These are phyloP conservation scores for Triops cancriformis DNA, from an alignment of 1,140 invertebrate genomes.

Conservation along the genomic window DNA sequence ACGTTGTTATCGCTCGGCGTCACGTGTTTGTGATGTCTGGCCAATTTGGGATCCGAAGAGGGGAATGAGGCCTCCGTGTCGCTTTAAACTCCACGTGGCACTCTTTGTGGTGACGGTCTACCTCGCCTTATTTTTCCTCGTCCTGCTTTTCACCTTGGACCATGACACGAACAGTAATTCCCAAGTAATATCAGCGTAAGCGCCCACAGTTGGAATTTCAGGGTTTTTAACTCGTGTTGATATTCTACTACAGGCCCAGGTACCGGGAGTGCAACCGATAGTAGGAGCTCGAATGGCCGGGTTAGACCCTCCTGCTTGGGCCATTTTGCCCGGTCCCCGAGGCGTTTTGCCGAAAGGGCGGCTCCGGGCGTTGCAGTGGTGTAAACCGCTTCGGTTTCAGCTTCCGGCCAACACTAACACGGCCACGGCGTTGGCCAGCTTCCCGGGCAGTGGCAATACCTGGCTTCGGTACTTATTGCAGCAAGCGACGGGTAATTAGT, in stretches of 20 bases:
- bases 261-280: not conserved
- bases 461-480: conserved; percentile 39
- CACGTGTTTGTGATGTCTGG: not conserved
- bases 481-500: conserved; percentile 31
- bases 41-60: not conserved
- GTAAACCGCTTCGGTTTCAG: not conserved
- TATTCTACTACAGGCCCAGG: not conserved
- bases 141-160: not conserved
- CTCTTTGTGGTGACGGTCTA: not conserved
- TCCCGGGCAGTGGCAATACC: conserved; percentile 39
- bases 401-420: not conserved
- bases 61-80: not conserved
- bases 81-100: not conserved
- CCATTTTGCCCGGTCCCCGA: not conserved
- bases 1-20: too few species aligned
- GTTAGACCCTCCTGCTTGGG: not conserved
- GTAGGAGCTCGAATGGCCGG: not conserved
- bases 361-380: not conserved
- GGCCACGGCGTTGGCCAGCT: conserved; percentile 35
- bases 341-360: not conserved
- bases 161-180: not conserved
- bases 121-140: not conserved
- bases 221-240: too few species aligned
- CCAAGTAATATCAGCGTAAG: not conserved
- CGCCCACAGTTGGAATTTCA: too few species aligned